Conservation (phyloP, 1,140 invertebrate genomes). For the Wiebesia pumilae region DNA sequence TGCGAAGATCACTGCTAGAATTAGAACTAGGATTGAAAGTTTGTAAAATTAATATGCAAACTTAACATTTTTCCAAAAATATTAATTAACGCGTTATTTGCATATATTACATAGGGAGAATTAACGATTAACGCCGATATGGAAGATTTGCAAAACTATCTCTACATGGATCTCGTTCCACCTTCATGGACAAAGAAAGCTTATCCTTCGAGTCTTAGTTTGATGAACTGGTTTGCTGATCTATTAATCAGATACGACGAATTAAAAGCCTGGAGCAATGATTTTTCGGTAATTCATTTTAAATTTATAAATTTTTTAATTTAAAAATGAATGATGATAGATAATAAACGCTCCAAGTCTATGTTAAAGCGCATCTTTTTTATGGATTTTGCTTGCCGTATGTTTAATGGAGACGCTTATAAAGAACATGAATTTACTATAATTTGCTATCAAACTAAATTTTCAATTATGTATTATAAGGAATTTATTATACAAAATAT, state of each 20-base stretch:
- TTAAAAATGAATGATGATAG: no score
- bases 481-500: no score
- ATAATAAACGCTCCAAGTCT: no score
- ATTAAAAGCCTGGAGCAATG: slow-evolving; percentile 85
- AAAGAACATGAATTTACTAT: no score
- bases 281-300: slow-evolving; percentile 80
- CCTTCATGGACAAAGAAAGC: slow-evolving; percentile 88
- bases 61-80: background rate
- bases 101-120: slow-evolving; percentile 81
- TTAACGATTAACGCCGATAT: slow-evolving; percentile 94
- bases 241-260: slow-evolving; percentile 86
- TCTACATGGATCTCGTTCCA: slow-evolving; percentile 92
- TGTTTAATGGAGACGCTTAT: no score
- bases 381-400: no score
- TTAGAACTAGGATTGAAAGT: slow-evolving; percentile 92
- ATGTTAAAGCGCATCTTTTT: no score
- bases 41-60: background rate
- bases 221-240: slow-evolving; percentile 93
- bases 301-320: background rate
- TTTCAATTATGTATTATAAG: no score
- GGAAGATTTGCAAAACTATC: slow-evolving; percentile 88
- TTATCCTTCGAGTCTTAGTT: slow-evolving; percentile 90
- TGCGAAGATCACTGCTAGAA: slow-evolving; percentile 88
- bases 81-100: background rate
- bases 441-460: no score